Evolutionary conservation across 2,888 invertebrate genomes (phyloP).

Genomic region (Malthinus seriepunctatus): DNA sequence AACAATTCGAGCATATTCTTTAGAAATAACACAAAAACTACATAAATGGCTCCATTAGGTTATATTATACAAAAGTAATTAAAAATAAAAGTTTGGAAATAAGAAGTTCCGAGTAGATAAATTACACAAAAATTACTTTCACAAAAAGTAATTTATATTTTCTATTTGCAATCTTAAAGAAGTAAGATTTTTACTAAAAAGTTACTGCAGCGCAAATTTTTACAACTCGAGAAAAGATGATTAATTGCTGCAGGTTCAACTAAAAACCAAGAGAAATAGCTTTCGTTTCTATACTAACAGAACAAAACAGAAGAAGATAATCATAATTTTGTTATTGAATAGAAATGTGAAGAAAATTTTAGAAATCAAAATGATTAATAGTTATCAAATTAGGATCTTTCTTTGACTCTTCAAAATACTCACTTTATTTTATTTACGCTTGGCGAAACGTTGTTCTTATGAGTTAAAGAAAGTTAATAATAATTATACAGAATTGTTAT

Average conservation of each 20-base stretch:
- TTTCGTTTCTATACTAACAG: constrained; percentile 3
- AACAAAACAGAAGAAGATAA: constrained; percentile 3
- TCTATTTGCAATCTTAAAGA: neutral
- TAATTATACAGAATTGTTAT: too few relatives aligned
- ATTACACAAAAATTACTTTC: too few relatives aligned
- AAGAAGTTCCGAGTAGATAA: too few relatives aligned
- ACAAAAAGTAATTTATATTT: too few relatives aligned
- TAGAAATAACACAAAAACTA: too few relatives aligned
- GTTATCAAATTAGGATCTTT: constrained; percentile 12
- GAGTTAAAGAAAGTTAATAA: too few relatives aligned
- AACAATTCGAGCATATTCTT: too few relatives aligned
- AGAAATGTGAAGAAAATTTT: neutral
- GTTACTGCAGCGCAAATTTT: constrained; percentile 10
- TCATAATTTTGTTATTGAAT: constrained; percentile 2
- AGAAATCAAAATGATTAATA: constrained; percentile 12
- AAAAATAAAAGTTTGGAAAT: too few relatives aligned
- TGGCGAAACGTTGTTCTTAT: too few relatives aligned
- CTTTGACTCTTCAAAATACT: neutral
- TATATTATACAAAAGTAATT: too few relatives aligned
- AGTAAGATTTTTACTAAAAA: constrained; percentile 2
- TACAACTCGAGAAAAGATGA: constrained; percentile 1
- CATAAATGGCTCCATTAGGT: too few relatives aligned
- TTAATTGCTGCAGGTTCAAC: constrained; percentile 18
- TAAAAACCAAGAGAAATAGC: constrained; percentile 11
- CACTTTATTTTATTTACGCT: too few relatives aligned